Base-by-base conservation (phyloP, 2,888 invertebrate genomes). In the Caenorhabditis zanzibari region DNA sequence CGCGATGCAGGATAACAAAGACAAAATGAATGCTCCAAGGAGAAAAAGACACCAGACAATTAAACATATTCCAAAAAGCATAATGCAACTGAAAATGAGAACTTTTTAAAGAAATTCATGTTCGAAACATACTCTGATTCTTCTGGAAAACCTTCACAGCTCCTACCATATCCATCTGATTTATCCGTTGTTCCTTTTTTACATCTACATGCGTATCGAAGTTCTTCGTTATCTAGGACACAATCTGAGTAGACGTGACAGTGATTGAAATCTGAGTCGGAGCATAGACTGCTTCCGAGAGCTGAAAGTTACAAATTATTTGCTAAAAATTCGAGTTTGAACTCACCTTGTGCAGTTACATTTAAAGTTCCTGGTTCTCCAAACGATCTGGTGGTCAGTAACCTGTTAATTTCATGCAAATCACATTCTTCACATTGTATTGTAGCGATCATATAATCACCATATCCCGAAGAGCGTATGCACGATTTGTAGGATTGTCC, bases 11-110 rank as follows among this genome's bases (percentile, higher is more conserved):
- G 47, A 49, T 24, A 87, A 66, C 10, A 82, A 63, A 7, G 84
- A 69, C 4, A 89, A 61, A 73, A 88, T 85, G 14, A 90, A 64
- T 5, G 83, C 49, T 38, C 90, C 85, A 26, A 91, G 79, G 54
- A 91, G 82, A 38, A 88, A 75, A 6, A 90, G 32, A 7, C 89
- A 41, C 90, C 90, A 91, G 12, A 90, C 85, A n/a, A 90, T 77
- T n/a, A 90, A 49, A 69, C 91, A 91, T n/a, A 91, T 85, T 24
- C 89, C 90, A 41, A 90, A 82, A 4, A 91, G 35, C 82, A 86
- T 82, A 12, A 88, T 81, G 64, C 91, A 91, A 26, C 91, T 91
- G 73, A 89, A 86, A 52, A 14, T 19, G 2, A 19, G 7, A 47
- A 16, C 0, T 41, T 41, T 56, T 14, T 26, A 1, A 12, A 9